phyloP scores from a whole-genome alignment of 2,888 invertebrate genomes.

The Metalampra italica region DNA sequence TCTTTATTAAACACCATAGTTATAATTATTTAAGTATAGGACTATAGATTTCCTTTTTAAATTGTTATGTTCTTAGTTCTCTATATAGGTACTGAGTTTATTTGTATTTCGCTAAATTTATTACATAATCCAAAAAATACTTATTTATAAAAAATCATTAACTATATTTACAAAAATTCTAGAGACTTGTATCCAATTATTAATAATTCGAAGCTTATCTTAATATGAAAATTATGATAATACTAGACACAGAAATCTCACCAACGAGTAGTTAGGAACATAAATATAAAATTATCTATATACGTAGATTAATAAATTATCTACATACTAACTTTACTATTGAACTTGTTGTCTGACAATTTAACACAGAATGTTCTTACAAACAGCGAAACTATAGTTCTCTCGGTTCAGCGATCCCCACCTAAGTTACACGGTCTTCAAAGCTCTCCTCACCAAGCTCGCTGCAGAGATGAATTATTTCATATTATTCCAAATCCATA shows the following conservation, averaged over 20 bases:
- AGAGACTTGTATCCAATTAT: constrained; percentile 10
- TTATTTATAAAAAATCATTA: too few species aligned
- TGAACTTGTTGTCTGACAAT: constrained; percentile 27
- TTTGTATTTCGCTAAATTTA: background rate
- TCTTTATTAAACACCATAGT: constrained; percentile 2
- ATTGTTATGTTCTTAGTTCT: background rate
- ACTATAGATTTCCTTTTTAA: too few species aligned
- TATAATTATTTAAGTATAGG: background rate
- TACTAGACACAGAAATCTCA: constrained; percentile 35
- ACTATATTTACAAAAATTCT: constrained; percentile 4
- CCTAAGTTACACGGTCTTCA: background rate
- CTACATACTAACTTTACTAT: constrained; percentile 49
- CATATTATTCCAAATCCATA: too few species aligned
- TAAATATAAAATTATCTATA: constrained; percentile 43
- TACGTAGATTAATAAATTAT: constrained; percentile 50
- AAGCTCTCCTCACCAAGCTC: background rate
- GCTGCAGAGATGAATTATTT: too few species aligned
- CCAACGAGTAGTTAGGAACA: constrained; percentile 58
- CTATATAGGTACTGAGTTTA: background rate
- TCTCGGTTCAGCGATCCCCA: background rate
- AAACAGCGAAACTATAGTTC: background rate
- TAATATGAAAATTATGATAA: constrained; percentile 26
- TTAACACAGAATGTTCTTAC: constrained; percentile 7
- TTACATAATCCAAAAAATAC: too few species aligned
- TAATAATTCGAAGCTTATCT: constrained; percentile 23